Percentiles rank a stretch among this genome's conserved stretches.
These are phyloP conservation scores for Epinotia brunnichana DNA, from an alignment of 2,888 invertebrate species.

Conservation along the genomic window DNA sequence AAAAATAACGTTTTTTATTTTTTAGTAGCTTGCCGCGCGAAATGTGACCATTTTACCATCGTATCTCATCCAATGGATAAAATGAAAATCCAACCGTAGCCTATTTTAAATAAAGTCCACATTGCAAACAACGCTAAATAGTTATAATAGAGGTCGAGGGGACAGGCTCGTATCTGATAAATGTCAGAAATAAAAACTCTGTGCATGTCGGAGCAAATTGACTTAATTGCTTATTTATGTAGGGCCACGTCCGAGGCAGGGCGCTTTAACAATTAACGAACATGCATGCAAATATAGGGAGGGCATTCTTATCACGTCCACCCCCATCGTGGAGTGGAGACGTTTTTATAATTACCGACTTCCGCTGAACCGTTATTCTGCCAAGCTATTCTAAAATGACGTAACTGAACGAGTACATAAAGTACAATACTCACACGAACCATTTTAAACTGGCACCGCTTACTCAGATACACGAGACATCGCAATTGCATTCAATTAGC, in stretches of 20 bases:
- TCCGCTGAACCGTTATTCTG: slow-evolving; percentile 12
- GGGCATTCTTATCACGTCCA: slow-evolving; percentile 38
- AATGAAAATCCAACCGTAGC: slow-evolving; percentile 8
- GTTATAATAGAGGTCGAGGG: slow-evolving; percentile 9
- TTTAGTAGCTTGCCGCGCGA: slow-evolving; percentile 58
- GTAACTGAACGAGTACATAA: not conserved
- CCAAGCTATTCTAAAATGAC: slow-evolving; percentile 7
- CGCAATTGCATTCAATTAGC: slow-evolving; percentile 32
- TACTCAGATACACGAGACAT: slow-evolving; percentile 22
- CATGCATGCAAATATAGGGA: slow-evolving; percentile 42
- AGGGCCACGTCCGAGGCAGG: slow-evolving; percentile 41
- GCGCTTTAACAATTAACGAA: slow-evolving; percentile 44
- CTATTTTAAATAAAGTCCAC: not conserved
- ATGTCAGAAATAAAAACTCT: slow-evolving; percentile 62
- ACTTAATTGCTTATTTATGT: slow-evolving; percentile 53
- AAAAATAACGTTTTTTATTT: slow-evolving; percentile 60
- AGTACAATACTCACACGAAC: not conserved
- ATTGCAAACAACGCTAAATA: slow-evolving; percentile 14
- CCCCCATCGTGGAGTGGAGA: slow-evolving; percentile 29
- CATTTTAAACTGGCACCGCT: not conserved
- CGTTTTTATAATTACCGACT: slow-evolving; percentile 32
- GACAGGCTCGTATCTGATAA: slow-evolving; percentile 61
- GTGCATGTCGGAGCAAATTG: slow-evolving; percentile 62
- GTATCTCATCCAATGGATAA: not conserved
- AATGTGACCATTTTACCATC: slow-evolving; percentile 14